These are phyloP conservation scores for Cervus canadensis DNA, from an alignment of 2,113 vertebrate species.

Conservation along the genomic window DNA sequence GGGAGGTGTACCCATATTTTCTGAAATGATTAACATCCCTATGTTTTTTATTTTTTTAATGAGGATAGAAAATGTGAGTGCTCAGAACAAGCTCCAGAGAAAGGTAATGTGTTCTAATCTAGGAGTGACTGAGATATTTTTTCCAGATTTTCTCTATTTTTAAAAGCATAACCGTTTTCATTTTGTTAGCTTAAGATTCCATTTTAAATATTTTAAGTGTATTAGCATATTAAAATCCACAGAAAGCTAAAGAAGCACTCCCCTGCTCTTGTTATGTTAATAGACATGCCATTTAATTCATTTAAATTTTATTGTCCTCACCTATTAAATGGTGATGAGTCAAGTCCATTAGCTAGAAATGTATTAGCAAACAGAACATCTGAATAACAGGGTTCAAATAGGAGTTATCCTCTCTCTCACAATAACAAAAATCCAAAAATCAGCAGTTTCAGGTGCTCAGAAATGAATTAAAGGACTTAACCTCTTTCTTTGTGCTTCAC, in stretches of 20 bases:
- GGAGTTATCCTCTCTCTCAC: not conserved
- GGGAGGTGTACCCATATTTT: not conserved
- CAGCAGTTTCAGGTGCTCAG: not conserved
- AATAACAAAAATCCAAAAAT: not conserved
- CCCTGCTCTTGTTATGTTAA: not conserved
- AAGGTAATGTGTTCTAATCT: not conserved
- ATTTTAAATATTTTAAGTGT: not conserved
- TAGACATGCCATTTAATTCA: not conserved
- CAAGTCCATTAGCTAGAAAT: not conserved
- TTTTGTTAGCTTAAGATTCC: not conserved
- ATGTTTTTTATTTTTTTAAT: not conserved
- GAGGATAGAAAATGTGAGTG: not conserved
- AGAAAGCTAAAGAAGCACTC: not conserved
- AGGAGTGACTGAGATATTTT: not conserved
- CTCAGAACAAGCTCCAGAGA: not conserved
- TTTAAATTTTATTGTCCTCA: not conserved
- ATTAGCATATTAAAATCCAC: not conserved
- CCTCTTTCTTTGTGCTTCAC: not conserved
- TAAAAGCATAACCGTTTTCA: not conserved
- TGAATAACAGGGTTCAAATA: not conserved
- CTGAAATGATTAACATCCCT: not conserved
- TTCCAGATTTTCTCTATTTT: not conserved
- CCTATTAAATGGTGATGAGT: not conserved
- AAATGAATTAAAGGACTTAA: not conserved
- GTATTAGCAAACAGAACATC: not conserved